A percentile compares a stretch with the other conserved stretches of the same genome.
These are phyloP conservation scores for Haliaeetus leucogaster DNA, from an alignment of 2,113 vertebrate genomes.

Conservation along the genomic window DNA sequence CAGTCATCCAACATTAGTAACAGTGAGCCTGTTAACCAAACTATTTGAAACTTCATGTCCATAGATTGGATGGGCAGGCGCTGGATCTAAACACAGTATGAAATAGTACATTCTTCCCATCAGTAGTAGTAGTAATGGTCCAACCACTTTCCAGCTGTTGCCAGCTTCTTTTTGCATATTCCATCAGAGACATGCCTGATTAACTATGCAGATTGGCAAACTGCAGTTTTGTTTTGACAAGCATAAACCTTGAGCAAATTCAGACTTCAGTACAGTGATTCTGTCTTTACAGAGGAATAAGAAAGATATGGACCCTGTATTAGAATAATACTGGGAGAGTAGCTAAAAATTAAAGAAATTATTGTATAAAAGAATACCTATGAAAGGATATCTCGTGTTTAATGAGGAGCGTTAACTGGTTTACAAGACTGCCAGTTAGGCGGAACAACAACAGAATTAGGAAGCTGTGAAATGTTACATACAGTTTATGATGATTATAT, in stretches of 20 bases:
- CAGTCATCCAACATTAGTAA: neutral
- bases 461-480: neutral
- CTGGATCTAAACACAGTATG: neutral
- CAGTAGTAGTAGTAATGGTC: neutral
- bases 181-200: neutral
- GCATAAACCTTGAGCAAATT: neutral
- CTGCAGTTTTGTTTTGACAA: neutral
- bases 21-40: neutral
- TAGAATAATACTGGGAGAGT: neutral
- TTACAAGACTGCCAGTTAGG: neutral
- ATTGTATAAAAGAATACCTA: neutral
- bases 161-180: conserved; percentile 30
- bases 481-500: neutral
- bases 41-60: neutral
- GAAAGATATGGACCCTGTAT: neutral
- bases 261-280: neutral
- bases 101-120: neutral
- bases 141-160: neutral
- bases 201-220: neutral
- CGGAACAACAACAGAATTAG: neutral
- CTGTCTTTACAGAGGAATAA: neutral
- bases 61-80: neutral
- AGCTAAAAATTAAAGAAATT: neutral
- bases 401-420: neutral
- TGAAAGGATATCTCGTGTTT: neutral